phyloP scores from a whole-genome alignment of 2,797 vertebrate genomes.

The Poeciliopsis gracilis region DNA sequence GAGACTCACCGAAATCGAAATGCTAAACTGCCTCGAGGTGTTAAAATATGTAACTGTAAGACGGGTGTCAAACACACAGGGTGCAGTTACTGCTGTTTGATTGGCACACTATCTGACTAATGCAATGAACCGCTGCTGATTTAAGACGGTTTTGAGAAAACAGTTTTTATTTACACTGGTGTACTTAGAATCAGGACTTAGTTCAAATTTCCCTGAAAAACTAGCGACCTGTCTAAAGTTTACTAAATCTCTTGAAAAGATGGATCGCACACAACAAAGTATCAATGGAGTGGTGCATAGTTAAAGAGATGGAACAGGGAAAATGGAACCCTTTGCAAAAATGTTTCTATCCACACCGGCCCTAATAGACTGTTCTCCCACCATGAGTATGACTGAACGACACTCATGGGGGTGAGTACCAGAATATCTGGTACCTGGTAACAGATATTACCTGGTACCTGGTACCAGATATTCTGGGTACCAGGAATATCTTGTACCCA shows the following conservation, averaged over 20 bases:
- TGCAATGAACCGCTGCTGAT: neutral
- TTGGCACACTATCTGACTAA: neutral
- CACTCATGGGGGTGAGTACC: too few relatives aligned
- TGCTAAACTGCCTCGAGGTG: neutral
- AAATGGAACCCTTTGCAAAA: too few relatives aligned
- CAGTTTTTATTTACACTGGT: neutral
- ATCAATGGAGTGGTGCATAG: neutral
- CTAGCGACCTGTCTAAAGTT: neutral
- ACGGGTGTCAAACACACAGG: neutral
- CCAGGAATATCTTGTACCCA: too few relatives aligned
- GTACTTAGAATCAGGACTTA: neutral
- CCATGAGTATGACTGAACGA: neutral
- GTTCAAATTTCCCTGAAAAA: neutral
- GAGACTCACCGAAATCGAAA: neutral
- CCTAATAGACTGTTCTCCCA: too few relatives aligned
- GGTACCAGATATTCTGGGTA: too few relatives aligned
- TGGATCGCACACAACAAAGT: neutral
- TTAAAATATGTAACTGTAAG: neutral
- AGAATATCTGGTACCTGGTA: too few relatives aligned
- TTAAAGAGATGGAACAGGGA: neutral
- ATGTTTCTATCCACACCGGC: too few relatives aligned
- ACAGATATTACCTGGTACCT: too few relatives aligned
- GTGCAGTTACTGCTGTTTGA: neutral
- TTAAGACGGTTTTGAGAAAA: neutral
- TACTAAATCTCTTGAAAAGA: neutral